phyloP scores from a whole-genome alignment of 2,797 vertebrate species.

The Corythornis leucogaster region DNA sequence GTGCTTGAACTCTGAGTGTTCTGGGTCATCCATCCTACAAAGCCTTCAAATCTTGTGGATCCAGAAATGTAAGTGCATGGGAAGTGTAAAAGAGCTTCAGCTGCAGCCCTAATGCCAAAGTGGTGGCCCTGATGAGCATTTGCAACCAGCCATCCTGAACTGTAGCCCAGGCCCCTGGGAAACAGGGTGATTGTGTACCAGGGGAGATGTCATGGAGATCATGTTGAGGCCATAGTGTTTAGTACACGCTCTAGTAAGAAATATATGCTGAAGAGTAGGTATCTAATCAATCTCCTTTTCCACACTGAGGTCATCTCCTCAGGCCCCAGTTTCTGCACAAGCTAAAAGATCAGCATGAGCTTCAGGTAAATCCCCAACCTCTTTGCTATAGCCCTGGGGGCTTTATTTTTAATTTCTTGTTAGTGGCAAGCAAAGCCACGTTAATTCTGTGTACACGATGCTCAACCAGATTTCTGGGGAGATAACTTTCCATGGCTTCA shows the following conservation, averaged over 20 bases:
- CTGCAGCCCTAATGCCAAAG: background rate
- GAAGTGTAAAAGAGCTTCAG: background rate
- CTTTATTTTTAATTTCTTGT: background rate
- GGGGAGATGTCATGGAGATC: background rate
- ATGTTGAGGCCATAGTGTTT: background rate
- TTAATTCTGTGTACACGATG: background rate
- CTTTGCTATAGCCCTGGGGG: background rate
- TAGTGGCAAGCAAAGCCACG: background rate
- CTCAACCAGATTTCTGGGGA: background rate
- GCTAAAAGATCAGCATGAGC: background rate
- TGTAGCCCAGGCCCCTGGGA: background rate
- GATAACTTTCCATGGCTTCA: background rate
- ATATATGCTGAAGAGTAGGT: slow-evolving; percentile 36
- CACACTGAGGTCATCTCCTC: background rate
- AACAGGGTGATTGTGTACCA: background rate
- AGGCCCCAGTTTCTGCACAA: background rate
- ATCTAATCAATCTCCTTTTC: slow-evolving; percentile 54
- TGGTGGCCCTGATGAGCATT: accelerated
- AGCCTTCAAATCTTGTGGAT: background rate
- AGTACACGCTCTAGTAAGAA: slow-evolving; percentile 14
- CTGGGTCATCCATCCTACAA: background rate
- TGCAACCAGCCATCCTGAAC: background rate
- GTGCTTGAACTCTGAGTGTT: background rate
- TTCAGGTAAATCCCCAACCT: slow-evolving; percentile 13
- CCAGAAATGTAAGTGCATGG: background rate